Base-by-base conservation (phyloP, 1,140 invertebrate genomes). In the Pinna nobilis region DNA sequence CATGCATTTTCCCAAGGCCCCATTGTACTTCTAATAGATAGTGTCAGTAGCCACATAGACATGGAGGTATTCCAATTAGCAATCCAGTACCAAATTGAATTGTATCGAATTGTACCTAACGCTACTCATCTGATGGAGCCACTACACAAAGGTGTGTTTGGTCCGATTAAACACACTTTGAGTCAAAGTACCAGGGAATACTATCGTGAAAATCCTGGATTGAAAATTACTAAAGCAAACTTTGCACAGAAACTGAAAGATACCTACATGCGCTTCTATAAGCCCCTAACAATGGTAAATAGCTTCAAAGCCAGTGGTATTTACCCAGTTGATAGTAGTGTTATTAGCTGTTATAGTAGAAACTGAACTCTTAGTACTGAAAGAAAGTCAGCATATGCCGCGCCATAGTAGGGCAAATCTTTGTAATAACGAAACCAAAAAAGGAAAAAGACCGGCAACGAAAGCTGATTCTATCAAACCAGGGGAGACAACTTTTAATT, bases 161-260 rank as follows among this genome's bases (percentile, higher is more conserved):
- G 77, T 2, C 69, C 76, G 13, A n/a, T 74, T 0, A 74, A 77
- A 53, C 55, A 57, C 3, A 39, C 39, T 33, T 77, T 65, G 68
- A 35, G 76, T 35, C 15, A 51, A 18, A 55, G 57, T 18, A n/a
- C 30, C 1, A 65, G 69, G 30, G 44, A 68, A 15, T 50, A 79
- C 44, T 37, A 39, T 4, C 20, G 70, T 37, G 39, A 68, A 41
- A 35, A 72, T 44, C 77, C 77, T 18, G 74, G 60, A 15, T 25
- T 15, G 30, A 6, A 35, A 2, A 71, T 78, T 51, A 65, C 47
- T 13, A 78, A 74, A 39, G n/a, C 51, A n/a, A 75, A 51, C 23
- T 75, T 78, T 71, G 37, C 72, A 25, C 41, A 72, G n/a, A 79
- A 76, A 59, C 50, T 79, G 39, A 71, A 59, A 25, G 77, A 79